Conservation (phyloP, 2,113 vertebrate species). For the Malaclemys terrapin region DNA sequence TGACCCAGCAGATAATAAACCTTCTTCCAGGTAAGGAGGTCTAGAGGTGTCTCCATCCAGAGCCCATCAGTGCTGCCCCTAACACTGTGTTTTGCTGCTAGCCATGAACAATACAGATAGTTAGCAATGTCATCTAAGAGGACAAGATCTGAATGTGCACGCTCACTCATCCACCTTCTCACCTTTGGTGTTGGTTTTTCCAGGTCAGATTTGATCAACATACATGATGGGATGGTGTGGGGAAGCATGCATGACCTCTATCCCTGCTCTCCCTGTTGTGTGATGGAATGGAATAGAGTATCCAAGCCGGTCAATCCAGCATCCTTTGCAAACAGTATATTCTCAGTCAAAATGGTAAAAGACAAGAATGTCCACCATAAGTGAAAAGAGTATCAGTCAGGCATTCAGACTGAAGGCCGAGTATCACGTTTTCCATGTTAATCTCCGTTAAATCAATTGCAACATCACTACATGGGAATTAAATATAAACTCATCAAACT, state of each 20-base stretch:
- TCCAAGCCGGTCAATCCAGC: background rate
- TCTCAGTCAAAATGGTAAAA: background rate
- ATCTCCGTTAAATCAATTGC: constrained; percentile 47
- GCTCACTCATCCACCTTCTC: background rate
- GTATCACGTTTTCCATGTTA: constrained; percentile 37
- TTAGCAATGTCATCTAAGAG: background rate
- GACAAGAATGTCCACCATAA: background rate
- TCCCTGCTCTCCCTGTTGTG: background rate
- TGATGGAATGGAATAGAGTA: background rate
- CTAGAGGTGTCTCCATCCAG: background rate
- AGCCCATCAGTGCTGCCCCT: background rate
- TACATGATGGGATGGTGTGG: background rate
- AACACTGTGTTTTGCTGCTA: background rate
- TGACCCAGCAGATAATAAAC: background rate
- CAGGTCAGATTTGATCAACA: background rate
- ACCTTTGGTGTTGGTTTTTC: background rate
- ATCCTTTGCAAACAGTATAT: background rate
- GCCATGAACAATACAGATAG: background rate
- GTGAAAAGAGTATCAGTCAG: constrained; percentile 39
- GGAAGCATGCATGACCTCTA: background rate
- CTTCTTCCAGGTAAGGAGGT: background rate
- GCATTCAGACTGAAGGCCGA: background rate
- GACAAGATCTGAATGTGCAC: background rate
- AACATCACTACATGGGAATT: constrained; percentile 15
- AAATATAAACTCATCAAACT: constrained; percentile 37